phyloP scores from a whole-genome alignment of 2,888 invertebrate species.

The Acronicta leporina region DNA sequence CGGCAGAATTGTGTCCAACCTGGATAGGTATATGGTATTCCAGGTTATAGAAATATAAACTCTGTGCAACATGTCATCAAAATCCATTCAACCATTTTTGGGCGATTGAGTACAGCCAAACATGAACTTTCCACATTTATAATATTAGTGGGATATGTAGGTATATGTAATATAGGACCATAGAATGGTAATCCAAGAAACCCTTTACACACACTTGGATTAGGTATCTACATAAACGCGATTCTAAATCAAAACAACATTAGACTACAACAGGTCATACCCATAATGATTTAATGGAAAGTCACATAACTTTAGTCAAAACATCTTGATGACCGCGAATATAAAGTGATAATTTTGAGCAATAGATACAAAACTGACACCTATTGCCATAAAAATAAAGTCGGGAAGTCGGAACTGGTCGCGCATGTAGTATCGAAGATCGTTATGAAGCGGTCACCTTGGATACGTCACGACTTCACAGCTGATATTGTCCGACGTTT shows the following conservation, averaged over 20 bases:
- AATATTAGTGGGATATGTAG: too few species aligned
- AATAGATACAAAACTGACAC: slow-evolving; percentile 13
- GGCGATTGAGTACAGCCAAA: too few species aligned
- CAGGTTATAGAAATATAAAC: too few species aligned
- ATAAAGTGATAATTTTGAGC: slow-evolving; percentile 2
- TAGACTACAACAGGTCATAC: slow-evolving; percentile 2
- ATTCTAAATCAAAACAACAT: too few species aligned
- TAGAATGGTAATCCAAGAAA: too few species aligned
- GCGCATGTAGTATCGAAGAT: slow-evolving; percentile 48
- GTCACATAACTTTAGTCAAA: slow-evolving; percentile 26
- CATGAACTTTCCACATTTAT: too few species aligned
- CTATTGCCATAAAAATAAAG: slow-evolving; percentile 1
- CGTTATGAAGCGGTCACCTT: slow-evolving; percentile 60
- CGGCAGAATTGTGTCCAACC: too few species aligned
- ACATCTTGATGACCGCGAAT: slow-evolving; percentile 28
- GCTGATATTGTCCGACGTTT: slow-evolving; percentile 53
- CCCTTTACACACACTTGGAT: background rate
- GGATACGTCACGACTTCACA: slow-evolving; percentile 57
- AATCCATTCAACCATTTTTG: too few species aligned
- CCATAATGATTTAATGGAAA: slow-evolving; percentile 20
- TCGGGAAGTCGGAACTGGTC: slow-evolving; percentile 8
- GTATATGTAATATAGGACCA: too few species aligned
- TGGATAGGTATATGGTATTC: too few species aligned
- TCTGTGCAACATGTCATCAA: too few species aligned
- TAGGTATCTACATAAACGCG: too few species aligned